Conservation (phyloP, 1,140 invertebrate genomes). For the Drosophila sechellia region DNA sequence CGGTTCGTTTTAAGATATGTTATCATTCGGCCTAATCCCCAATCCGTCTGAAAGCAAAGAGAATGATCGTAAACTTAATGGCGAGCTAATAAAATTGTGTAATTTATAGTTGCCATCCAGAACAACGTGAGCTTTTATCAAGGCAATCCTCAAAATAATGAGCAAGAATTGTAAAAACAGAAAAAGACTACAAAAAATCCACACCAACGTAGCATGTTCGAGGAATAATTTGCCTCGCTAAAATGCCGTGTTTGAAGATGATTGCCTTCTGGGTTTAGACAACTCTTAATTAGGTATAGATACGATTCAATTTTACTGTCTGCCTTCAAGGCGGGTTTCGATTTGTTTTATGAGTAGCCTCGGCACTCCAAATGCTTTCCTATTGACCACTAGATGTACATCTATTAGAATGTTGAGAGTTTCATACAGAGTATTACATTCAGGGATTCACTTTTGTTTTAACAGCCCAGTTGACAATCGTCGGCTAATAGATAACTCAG, state of each 20-base stretch:
- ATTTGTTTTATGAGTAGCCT: background rate
- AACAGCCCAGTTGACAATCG: conserved; percentile 1
- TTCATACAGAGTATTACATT: conserved; percentile 9
- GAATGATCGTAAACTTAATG: conserved; percentile 25
- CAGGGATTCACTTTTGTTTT: conserved; percentile 15
- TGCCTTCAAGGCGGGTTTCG: background rate
- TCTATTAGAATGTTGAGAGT: background rate
- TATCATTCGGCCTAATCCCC: conserved; percentile 3
- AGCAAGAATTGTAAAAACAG: conserved; percentile 29
- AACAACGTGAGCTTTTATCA: conserved; percentile 32
- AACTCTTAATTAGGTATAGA: background rate
- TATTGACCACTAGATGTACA: background rate
- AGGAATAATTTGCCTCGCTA: conserved; percentile 10
- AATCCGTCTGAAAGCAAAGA: conserved; percentile 32
- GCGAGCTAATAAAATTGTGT: conserved; percentile 59
- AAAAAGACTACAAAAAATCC: conserved; percentile 1
- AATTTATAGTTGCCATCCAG: conserved; percentile 46
- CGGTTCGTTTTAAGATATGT: background rate
- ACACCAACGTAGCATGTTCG: conserved; percentile 13
- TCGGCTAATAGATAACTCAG: conserved; percentile 11
- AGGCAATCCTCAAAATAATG: conserved; percentile 21
- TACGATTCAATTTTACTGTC: background rate
- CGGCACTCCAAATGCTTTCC: background rate
- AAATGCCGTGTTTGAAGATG: too few species aligned
- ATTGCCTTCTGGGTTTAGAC: too few species aligned